These are phyloP conservation scores for Camponotus fellah DNA, from an alignment of 2,888 invertebrate species.

Conservation along the genomic window DNA sequence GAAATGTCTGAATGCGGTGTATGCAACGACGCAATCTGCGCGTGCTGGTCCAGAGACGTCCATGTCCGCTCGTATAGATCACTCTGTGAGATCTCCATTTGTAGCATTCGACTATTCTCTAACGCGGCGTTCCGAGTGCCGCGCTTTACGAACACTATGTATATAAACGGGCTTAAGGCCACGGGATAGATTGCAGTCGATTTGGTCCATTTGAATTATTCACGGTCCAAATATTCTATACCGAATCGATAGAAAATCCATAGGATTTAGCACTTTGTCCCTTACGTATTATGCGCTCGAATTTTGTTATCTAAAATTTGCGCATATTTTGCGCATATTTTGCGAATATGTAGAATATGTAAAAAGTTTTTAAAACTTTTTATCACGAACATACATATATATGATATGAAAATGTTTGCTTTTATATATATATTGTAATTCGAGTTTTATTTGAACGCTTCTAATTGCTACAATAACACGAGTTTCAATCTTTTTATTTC, in stretches of 20 bases:
- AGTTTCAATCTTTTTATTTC: constrained; percentile 3
- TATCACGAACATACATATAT: neutral
- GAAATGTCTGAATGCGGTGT: constrained; percentile 36
- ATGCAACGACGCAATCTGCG: constrained; percentile 39
- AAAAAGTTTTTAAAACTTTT: neutral
- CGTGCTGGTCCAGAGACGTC: constrained; percentile 20
- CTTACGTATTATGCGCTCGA: constrained; percentile 15
- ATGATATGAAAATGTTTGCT: neutral
- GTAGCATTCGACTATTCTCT: constrained; percentile 50
- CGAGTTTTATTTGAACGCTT: constrained; percentile 15
- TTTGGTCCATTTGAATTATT: constrained; percentile 42
- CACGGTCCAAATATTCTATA: constrained; percentile 10
- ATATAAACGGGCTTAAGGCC: constrained; percentile 47
- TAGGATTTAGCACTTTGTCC: neutral
- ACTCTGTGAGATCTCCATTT: constrained; percentile 46
- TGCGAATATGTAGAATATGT: neutral
- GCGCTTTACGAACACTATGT: constrained; percentile 29
- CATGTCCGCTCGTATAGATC: constrained; percentile 29
- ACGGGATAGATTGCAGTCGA: constrained; percentile 30
- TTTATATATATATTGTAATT: constrained; percentile 27
- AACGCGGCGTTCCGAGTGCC: constrained; percentile 31
- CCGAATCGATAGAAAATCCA: constrained; percentile 36
- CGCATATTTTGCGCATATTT: too few species aligned
- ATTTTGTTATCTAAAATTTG: neutral
- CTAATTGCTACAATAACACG: constrained; percentile 22